These are phyloP conservation scores for Bruchidius siliquastri DNA, from an alignment of 2,888 invertebrate species.

Conservation along the genomic window DNA sequence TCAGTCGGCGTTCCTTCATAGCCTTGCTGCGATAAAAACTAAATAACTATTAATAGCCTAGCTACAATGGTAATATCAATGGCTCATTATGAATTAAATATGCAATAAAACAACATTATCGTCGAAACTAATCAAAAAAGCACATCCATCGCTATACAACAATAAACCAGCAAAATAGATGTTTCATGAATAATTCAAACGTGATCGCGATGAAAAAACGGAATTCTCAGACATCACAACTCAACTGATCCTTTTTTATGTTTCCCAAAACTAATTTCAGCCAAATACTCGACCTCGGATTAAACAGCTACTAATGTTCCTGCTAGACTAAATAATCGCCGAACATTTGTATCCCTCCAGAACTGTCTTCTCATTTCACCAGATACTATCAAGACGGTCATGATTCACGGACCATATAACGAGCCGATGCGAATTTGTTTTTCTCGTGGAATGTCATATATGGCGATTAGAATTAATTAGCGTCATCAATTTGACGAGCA, in stretches of 20 bases:
- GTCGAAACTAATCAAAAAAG: neutral
- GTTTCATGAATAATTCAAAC: neutral
- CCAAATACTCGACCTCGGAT: neutral
- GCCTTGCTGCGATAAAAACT: neutral
- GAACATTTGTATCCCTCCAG: neutral
- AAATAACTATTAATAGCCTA: neutral
- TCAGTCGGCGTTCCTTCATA: neutral
- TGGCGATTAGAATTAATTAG: neutral
- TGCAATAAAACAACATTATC: neutral
- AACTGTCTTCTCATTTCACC: neutral
- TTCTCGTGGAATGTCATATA: neutral
- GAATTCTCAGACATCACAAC: neutral
- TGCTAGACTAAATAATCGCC: neutral
- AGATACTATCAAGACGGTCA: neutral
- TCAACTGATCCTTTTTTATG: neutral
- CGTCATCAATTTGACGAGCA: neutral
- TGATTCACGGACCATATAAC: neutral
- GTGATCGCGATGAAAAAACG: neutral
- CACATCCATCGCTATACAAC: neutral
- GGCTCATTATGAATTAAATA: neutral
- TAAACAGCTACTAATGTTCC: neutral
- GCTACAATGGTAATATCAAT: neutral
- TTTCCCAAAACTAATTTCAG: neutral
- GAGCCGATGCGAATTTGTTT: neutral
- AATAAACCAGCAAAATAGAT: neutral